phyloP scores from a whole-genome alignment of 2,113 vertebrate species.

The Sapajus apella region DNA sequence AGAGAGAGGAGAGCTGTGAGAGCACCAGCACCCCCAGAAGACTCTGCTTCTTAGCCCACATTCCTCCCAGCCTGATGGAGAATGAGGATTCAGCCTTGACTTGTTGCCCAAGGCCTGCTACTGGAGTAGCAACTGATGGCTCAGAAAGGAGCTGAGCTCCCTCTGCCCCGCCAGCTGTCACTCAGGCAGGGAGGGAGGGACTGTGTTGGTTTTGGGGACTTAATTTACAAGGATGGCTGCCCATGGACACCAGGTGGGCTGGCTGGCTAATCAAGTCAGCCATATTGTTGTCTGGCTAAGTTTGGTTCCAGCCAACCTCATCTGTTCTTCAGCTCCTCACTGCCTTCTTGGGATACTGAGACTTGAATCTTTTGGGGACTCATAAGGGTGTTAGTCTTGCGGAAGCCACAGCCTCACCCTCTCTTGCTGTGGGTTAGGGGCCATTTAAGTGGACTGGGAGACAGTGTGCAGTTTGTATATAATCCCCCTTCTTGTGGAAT shows the following conservation, averaged over 20 bases:
- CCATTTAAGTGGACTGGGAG: background rate
- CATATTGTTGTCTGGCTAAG: background rate
- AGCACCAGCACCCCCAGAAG: background rate
- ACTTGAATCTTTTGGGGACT: conserved; percentile 21
- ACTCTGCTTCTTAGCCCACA: background rate
- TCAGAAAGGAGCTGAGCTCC: conserved; percentile 4
- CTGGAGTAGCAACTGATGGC: background rate
- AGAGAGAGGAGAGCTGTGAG: background rate
- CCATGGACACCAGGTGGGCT: background rate
- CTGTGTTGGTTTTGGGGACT: background rate
- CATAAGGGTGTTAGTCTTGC: background rate
- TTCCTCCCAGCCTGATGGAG: background rate
- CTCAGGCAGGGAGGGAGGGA: background rate
- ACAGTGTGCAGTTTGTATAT: conserved; percentile 71
- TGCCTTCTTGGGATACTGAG: background rate
- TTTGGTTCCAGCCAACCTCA: background rate
- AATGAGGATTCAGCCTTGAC: background rate
- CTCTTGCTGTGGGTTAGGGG: background rate
- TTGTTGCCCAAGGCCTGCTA: background rate
- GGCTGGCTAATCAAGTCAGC: background rate
- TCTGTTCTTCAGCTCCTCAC: background rate
- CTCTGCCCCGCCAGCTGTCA: background rate
- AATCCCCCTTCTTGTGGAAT: conserved; percentile 33
- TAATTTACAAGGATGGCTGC: background rate
- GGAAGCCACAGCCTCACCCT: background rate